Evolutionary conservation across 2,113 vertebrate species (phyloP), one percentile per base, ranked within the genome.

Genomic region (Oxyruncus cristatus): DNA sequence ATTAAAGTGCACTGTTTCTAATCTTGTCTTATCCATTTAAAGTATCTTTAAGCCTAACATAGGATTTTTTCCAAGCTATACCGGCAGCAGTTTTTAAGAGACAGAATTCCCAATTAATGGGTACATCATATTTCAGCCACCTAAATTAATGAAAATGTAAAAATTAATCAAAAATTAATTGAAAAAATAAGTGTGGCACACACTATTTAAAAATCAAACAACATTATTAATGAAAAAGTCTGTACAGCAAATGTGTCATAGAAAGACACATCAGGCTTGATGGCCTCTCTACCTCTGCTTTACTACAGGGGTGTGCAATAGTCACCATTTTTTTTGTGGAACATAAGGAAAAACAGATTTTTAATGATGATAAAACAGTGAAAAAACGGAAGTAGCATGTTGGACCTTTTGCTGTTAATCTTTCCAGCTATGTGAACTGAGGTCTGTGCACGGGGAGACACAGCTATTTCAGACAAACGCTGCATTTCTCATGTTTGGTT

Each of bases 381-480:
- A 39, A 83, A 68, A 85, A 81, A 23, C 1, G 1, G 5, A 79
- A 76, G 4, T 26, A 15, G 37, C 16, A 53, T n/a, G 20, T 27
- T 59, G 59, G 23, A 50, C 10, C 15, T 94, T 85, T 62, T 33
- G 27, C 32, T 72, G 5, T 47, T 78, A 20, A 16, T 72, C 59
- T 50, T 63, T 63, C 30, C 26, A 77, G 42, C 30, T 39, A 9
- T 7, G 6, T 44, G 32, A 92, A 35, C 2, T n/a, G 30, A 9
- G 26, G 12, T 46, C 61, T 59, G 42, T 55, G 42, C 44, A n/a
- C 0, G 0, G 7, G 35, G 35, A 79, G 27, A 80, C 16, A 61
- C 12, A 62, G 7, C 0, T 4, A n/a, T 13, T 53, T 72, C 52
- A 44, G 46, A 55, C 0, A 1, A 87, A 89, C 1, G 4, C 1